A percentile compares a stretch with the other conserved stretches of the same genome.
Evolutionary conservation across 2,888 invertebrate species (phyloP).

Genomic region (Conus canariensis): DNA sequence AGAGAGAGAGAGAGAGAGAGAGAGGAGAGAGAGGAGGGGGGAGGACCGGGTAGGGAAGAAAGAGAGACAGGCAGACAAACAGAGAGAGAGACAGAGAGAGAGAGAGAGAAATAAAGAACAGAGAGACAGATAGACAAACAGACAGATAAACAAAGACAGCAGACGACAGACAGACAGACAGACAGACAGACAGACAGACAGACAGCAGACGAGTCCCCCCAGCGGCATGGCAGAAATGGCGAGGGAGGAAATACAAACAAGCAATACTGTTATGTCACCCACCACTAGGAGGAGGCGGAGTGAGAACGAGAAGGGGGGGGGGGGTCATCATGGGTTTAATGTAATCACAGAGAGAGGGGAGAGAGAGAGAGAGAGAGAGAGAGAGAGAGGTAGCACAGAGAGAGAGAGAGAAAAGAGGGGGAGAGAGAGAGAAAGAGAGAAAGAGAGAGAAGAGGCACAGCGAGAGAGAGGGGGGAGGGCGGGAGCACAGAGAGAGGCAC

Average conservation of each 20-base stretch:
- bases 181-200: neutral
- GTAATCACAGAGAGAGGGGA: neutral
- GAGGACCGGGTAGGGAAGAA: neutral
- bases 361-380: neutral
- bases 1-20: too few species aligned
- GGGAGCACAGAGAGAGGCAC: neutral
- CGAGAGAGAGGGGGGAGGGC: neutral
- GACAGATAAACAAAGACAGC: too few species aligned
- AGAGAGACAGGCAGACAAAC: slow-evolving; percentile 6
- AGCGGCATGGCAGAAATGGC: too few species aligned
- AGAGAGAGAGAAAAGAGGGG: neutral
- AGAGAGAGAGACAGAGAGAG: too few species aligned
- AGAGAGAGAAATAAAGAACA: neutral
- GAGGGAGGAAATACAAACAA: too few species aligned
- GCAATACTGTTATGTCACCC: too few species aligned
- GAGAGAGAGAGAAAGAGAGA: neutral
- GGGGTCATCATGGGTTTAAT: too few species aligned
- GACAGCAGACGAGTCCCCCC: too few species aligned
- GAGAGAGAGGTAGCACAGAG: neutral
- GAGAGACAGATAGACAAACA: neutral
- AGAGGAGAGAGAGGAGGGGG: too few species aligned
- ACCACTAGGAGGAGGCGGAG: too few species aligned
- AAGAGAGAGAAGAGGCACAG: neutral
- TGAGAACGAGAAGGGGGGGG: too few species aligned
- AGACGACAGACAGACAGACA: neutral